Percentiles rank a stretch among this genome's conserved stretches.
Conservation (phyloP, 2,797 vertebrate species). For the Melopsittacus undulatus region DNA sequence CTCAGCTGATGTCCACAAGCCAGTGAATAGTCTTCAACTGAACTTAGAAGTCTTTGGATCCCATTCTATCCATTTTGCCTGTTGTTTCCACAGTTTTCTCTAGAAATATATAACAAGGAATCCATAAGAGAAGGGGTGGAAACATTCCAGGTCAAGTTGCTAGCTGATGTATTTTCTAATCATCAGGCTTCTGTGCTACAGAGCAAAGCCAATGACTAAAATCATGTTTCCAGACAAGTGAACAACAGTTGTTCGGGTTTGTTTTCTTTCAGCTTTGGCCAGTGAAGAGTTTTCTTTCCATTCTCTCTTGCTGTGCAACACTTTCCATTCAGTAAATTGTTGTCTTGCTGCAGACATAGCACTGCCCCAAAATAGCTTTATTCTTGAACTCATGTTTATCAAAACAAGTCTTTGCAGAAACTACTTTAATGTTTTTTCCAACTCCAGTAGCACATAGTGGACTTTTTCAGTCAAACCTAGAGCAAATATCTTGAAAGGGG, state of each 20-base stretch:
- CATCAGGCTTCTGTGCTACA: not conserved
- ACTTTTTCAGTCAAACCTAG: slow-evolving; percentile 51
- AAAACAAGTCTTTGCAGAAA: slow-evolving; percentile 71
- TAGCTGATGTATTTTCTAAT: slow-evolving; percentile 2
- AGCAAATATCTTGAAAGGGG: slow-evolving; percentile 61
- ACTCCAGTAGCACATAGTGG: slow-evolving; percentile 46
- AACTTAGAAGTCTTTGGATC: not conserved
- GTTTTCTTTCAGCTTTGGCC: slow-evolving; percentile 50
- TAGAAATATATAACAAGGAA: not conserved
- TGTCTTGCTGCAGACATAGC: slow-evolving; percentile 56
- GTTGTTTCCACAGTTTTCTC: not conserved
- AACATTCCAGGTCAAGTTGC: not conserved
- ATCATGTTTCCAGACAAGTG: slow-evolving; percentile 52
- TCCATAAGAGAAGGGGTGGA: not conserved
- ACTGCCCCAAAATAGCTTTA: slow-evolving; percentile 55
- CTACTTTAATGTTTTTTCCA: slow-evolving; percentile 51
- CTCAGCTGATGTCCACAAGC: not conserved
- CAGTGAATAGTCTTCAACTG: not conserved
- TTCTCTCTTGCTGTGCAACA: slow-evolving; percentile 56
- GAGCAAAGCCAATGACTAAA: not conserved
- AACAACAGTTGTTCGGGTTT: slow-evolving; percentile 39
- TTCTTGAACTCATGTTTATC: slow-evolving; percentile 58
- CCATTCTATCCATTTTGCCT: not conserved
- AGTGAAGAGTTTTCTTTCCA: slow-evolving; percentile 63
- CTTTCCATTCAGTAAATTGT: slow-evolving; percentile 65